Base-by-base conservation (phyloP, 1,140 invertebrate genomes). In the Cephus cinctus region DNA sequence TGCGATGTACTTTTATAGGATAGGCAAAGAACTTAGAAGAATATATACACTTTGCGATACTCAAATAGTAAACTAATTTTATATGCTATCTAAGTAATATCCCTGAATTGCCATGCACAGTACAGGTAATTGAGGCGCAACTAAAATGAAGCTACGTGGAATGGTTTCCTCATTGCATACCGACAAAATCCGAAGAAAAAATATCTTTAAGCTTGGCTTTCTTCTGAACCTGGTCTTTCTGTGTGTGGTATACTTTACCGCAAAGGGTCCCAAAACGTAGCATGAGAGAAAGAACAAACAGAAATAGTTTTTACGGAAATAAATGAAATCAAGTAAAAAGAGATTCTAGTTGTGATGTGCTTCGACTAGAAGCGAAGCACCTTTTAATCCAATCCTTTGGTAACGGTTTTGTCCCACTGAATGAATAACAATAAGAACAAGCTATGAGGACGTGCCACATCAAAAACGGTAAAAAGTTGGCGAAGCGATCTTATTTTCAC, bases 191-290 rank as follows among this genome's bases (percentile, higher is more conserved):
- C 72, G 82, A 83, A 65, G 83, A 81, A 81, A 86, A 85, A 78
- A 85, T 83, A 81, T 85, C 83, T 84, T 85, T 85, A 77, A 86
- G 81, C 81, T 84, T 85, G 68, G 82, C 82, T 80, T 84, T 86
- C 81, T 83, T 82, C 78, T 82, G 82, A 71, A 80, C 78, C 67
- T 81, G 80, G 75, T 85, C 83, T 75, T 83, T 83, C 77, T 83
- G 82, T 73, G 78, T 79, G 76, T 83, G 82, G 81, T 83, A 85
- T 79, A 82, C 84, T 86, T 81, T 80, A 80, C 78, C 63, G 59
- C 60, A 66, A 61, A 65, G 15, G 51, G 56, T 73, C 63, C 65
- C 67, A 60, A 61, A 57, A 59, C 43, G 56, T 68, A 65, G 67
- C 71, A 73, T 73, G 71, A 71, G 63, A 72, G 52, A 71, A 61